phyloP scores from a whole-genome alignment of 2,113 vertebrate genomes.

The Orthochromis malagaraziensis region DNA sequence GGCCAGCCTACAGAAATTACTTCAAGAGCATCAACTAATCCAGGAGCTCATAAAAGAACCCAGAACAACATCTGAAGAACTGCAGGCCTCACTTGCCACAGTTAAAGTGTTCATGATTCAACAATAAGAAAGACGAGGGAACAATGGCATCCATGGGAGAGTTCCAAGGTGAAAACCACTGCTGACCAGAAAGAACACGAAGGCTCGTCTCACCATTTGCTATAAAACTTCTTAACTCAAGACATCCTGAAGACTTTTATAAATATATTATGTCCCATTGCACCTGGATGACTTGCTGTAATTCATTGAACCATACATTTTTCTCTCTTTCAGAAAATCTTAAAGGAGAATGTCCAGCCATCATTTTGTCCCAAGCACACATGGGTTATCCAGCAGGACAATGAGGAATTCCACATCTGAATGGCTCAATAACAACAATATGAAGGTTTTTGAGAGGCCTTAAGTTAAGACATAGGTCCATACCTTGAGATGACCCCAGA shows the following conservation, averaged over 20 bases:
- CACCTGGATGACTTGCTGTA: not conserved
- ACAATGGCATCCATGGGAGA: not conserved
- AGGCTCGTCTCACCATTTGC: accelerated
- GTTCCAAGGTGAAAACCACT: not conserved
- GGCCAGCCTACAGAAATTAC: not conserved
- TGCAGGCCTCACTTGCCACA: not conserved
- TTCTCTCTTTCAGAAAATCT: not conserved
- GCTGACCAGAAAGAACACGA: not conserved
- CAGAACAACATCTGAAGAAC: not conserved
- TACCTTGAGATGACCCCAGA: not conserved
- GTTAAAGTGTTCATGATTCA: not conserved
- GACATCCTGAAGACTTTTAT: not conserved
- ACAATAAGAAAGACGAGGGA: not conserved
- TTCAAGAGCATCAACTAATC: not conserved
- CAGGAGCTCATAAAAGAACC: not conserved
- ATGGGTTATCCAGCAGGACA: not conserved
- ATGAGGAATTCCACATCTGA: not conserved
- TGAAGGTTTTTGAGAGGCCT: not conserved
- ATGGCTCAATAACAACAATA: not conserved
- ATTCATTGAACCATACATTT: accelerated
- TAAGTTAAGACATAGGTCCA: not conserved
- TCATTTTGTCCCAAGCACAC: not conserved
- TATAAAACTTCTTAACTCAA: accelerated
- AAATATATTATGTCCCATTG: not conserved
- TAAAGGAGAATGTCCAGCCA: not conserved